Evolutionary conservation across 2,888 invertebrate genomes (phyloP).

Genomic region (Brachynemurus nebulosus): DNA sequence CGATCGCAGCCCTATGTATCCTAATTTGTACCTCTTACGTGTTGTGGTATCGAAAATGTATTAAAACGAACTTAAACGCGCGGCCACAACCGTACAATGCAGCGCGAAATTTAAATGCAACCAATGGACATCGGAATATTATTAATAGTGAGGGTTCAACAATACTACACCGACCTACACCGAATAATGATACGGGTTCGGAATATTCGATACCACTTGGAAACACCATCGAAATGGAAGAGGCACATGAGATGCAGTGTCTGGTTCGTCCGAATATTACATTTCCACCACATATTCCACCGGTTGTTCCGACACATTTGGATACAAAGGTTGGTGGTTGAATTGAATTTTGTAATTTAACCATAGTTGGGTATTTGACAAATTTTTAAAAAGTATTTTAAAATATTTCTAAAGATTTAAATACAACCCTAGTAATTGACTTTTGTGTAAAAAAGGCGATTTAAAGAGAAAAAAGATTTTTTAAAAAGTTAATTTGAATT

Average conservation of each 20-base stretch:
- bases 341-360: background rate
- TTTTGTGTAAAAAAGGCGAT: too few species aligned
- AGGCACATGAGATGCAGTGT: slow-evolving; percentile 30
- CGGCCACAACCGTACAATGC: background rate
- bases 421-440: too few species aligned
- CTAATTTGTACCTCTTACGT: slow-evolving; percentile 32
- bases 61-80: slow-evolving; percentile 1
- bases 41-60: slow-evolving; percentile 18
- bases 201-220: background rate
- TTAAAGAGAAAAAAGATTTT: too few species aligned
- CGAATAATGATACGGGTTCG: background rate
- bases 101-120: background rate
- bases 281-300: slow-evolving; percentile 22
- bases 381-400: too few species aligned
- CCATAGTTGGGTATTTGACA: too few species aligned
- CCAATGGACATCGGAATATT: slow-evolving; percentile 1
- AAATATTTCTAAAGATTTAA: too few species aligned
- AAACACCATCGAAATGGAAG: slow-evolving; percentile 14
- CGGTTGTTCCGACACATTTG: slow-evolving; percentile 27
- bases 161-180: background rate
- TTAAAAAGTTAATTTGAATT: too few species aligned
- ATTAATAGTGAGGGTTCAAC: background rate
- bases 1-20: slow-evolving; percentile 32
- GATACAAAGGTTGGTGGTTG: slow-evolving; percentile 25
- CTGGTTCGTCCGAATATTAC: slow-evolving; percentile 29